Evolutionary conservation across 2,888 invertebrate genomes (phyloP).

Genomic region (Leptura quadrifasciata): DNA sequence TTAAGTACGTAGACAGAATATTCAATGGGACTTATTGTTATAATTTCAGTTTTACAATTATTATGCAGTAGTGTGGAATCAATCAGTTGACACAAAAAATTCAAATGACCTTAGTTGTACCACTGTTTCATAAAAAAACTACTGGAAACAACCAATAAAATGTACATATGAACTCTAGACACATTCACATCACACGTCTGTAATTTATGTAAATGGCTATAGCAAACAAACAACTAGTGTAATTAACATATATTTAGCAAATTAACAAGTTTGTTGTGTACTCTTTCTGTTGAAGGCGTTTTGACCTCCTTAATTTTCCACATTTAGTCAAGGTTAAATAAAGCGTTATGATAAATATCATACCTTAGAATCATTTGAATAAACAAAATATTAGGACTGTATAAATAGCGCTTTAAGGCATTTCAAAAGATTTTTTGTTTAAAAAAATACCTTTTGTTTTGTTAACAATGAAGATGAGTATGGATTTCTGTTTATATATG

Average conservation of each 20-base stretch:
- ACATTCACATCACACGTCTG: neutral
- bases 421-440: neutral
- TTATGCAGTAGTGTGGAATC: too few species aligned
- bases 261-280: constrained; percentile 42
- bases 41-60: too few species aligned
- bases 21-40: too few species aligned
- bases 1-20: too few species aligned
- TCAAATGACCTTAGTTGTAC: neutral
- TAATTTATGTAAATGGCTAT: constrained; percentile 33
- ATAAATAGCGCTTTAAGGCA: neutral
- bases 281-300: constrained; percentile 22
- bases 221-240: constrained; percentile 35
- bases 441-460: neutral
- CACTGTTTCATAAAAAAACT: neutral
- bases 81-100: too few species aligned
- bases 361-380: neutral
- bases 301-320: constrained; percentile 38
- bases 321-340: constrained; percentile 33
- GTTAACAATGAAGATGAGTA: too few species aligned
- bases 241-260: constrained; percentile 40
- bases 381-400: neutral
- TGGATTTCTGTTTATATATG: too few species aligned
- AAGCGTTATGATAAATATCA: neutral
- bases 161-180: constrained; percentile 12
- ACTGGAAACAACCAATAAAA: neutral